Percentiles rank a stretch among this genome's conserved stretches.
These are phyloP conservation scores for Gisinianus flammeolus DNA, from an alignment of 2,888 invertebrate species.

Conservation along the genomic window DNA sequence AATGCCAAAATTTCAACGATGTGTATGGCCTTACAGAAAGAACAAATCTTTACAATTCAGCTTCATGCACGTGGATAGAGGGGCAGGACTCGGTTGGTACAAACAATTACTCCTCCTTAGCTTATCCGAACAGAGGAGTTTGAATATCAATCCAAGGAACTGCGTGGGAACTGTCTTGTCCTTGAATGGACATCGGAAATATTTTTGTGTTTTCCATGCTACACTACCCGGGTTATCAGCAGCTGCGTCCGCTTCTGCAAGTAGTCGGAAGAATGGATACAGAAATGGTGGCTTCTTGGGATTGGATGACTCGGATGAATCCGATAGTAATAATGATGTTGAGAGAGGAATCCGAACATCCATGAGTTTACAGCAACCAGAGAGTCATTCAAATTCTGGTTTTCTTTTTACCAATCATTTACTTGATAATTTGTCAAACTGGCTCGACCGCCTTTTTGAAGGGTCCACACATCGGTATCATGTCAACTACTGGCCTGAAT, in stretches of 20 bases:
- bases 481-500: constrained; percentile 98
- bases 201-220: constrained; percentile 98
- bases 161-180: constrained; percentile 96
- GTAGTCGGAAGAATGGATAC: constrained; percentile 50
- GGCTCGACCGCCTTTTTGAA: constrained; percentile 96
- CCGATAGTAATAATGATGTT: constrained; percentile 62
- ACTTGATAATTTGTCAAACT: constrained; percentile 89
- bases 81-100: constrained; percentile 84
- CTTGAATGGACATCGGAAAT: constrained; percentile 94
- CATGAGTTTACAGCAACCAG: constrained; percentile 11
- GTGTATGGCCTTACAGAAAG: constrained; percentile 94
- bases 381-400: constrained; percentile 24
- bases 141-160: constrained; percentile 93
- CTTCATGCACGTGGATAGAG: constrained; percentile 89
- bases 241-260: constrained; percentile 61
- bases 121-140: constrained; percentile 78
- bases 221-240: constrained; percentile 80
- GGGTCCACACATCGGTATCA: constrained; percentile 94
- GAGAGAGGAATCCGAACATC: constrained; percentile 60
- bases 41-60: constrained; percentile 97
- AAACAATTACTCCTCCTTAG: constrained; percentile 85
- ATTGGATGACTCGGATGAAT: constrained; percentile 72
- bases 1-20: constrained; percentile 88
- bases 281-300: constrained; percentile 79
- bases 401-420: constrained; percentile 75